These are phyloP conservation scores for Heliornis fulica DNA, from an alignment of 2,113 vertebrate species.

Conservation along the genomic window DNA sequence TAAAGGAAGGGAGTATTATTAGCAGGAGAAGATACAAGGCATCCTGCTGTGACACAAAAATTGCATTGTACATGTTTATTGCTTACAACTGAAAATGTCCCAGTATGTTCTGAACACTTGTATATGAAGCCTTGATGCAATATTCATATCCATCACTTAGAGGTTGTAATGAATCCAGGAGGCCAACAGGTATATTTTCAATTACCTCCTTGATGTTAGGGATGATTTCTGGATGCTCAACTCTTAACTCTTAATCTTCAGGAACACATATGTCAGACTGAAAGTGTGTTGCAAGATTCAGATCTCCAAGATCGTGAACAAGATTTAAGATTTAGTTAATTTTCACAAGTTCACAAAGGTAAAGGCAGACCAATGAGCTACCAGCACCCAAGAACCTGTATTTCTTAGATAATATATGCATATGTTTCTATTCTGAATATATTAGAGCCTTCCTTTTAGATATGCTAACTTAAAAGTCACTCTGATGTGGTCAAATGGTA, in stretches of 20 bases:
- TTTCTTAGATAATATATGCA: not conserved
- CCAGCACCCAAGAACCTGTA: not conserved
- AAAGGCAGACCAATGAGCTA: not conserved
- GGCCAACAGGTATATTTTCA: not conserved
- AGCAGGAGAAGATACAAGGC: not conserved
- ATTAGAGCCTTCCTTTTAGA: not conserved
- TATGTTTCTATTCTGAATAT: not conserved
- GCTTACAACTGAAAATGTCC: not conserved
- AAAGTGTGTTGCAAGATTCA: not conserved
- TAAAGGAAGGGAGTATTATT: conserved; percentile 19
- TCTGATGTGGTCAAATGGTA: not conserved
- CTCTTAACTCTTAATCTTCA: not conserved
- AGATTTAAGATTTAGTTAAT: not conserved
- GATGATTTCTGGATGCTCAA: not conserved
- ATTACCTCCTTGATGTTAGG: not conserved
- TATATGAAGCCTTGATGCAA: not conserved
- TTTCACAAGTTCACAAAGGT: not conserved
- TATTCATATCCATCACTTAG: not conserved
- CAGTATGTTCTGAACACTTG: not conserved
- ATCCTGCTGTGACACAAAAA: conserved; percentile 6
- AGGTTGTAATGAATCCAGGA: not conserved
- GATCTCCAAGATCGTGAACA: not conserved
- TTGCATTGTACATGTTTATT: not conserved
- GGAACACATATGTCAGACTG: not conserved
- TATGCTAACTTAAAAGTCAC: not conserved